Evolutionary conservation across 2,888 invertebrate species (phyloP), one percentile per base, ranked within the genome.

Genomic region (Beris chalybata): DNA sequence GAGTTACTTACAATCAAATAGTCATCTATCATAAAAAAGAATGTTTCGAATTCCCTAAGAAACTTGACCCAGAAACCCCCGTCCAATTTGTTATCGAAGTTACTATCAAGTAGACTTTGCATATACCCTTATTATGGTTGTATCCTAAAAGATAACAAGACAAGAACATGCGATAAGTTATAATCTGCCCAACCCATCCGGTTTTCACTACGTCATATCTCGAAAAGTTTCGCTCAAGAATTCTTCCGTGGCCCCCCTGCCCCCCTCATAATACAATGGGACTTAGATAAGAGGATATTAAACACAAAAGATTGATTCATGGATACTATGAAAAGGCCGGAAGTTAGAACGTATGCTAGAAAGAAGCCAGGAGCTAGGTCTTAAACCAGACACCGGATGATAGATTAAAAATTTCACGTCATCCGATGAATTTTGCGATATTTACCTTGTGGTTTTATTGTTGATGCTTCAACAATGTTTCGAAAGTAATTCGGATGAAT

Each of bases 371-470:
- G 5, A n/a, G 15, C n/a, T 13, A 47, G 52, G 53, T 15, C 22
- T 15, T 22, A 44, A 15, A 57, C 44, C 38, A 57, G 45, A 57
- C 57, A 43, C 12, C 7, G 11, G 58, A 59, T 59, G 58, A 59
- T 59, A 48, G 58, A 59, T 59, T 59, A 31, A 47, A 47, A 59
- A 47, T 59, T 29, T 59, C 31, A 59, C 58, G 58, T 59, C 58
- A 59, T 22, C 31, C 48, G 45, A 45, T 57, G 11, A 29, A 15
- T 57, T 38, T n/a, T 44, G 45, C 22, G 22, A 22, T 22, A 22
- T 22, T 22, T 22, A 22, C 22, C 22, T 22, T 22, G 22, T 2
- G 22, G 22, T 22, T 22, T 22, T 22, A 22, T 22, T 22, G 22
- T 22, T 22, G 22, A 22, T 22, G 22, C 22, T 22, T 22, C n/a